A percentile compares a stretch with the other conserved stretches of the same genome.
Evolutionary conservation across 1,140 invertebrate species (phyloP).

Genomic region (Apis mellifera): Amel_HAv3.1 CM009941.2:241001-241500

Average conservation of each 20-base stretch:
- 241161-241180: conserved; percentile 37
- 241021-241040: conserved; percentile 85
- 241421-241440: too few relatives aligned
- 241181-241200: conserved; percentile 14
- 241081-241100: too few relatives aligned
- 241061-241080: too few relatives aligned
- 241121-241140: neutral
- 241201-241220: conserved; percentile 29
- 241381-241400: too few relatives aligned
- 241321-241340: too few relatives aligned
- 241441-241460: too few relatives aligned
- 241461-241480: neutral
- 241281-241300: neutral
- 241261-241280: conserved; percentile 3
- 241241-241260: conserved; percentile 38
- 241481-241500: neutral
- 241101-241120: too few relatives aligned
- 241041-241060: conserved; percentile 1
- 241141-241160: neutral
- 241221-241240: conserved; percentile 6
- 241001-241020: conserved; percentile 88
- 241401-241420: too few relatives aligned
- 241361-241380: too few relatives aligned
- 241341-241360: too few relatives aligned
- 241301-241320: conserved; percentile 16